Percentiles rank a stretch among this genome's conserved stretches.
Evolutionary conservation across 2,113 vertebrate genomes (phyloP).

Genomic region (Dolichallabes microphthalmus): DNA sequence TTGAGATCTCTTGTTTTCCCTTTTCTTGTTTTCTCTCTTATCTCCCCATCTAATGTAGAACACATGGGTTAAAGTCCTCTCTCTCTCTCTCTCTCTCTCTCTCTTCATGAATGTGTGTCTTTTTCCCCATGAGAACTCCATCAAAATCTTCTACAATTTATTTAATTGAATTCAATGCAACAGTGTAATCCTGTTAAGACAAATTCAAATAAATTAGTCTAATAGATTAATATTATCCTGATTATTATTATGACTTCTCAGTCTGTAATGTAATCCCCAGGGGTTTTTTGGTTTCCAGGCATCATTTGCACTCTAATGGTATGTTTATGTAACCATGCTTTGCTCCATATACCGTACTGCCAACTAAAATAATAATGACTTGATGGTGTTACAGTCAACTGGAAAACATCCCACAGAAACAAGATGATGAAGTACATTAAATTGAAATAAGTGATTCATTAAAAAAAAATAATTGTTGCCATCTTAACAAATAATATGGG

Average conservation of each 20-base stretch:
- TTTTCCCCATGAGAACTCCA: background rate
- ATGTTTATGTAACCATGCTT: conserved; percentile 26
- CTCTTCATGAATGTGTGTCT: background rate
- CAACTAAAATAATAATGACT: conserved; percentile 30
- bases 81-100: conserved; percentile 5
- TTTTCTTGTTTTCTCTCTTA: background rate
- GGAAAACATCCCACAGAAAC: background rate
- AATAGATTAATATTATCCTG: background rate
- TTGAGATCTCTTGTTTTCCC: background rate
- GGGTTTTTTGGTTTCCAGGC: background rate
- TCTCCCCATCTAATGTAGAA: background rate
- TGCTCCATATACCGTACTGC: conserved; percentile 32
- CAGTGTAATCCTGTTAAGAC: conserved; percentile 2
- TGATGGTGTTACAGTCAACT: background rate
- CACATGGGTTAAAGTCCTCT: background rate
- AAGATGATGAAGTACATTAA: background rate
- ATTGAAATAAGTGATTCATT: background rate
- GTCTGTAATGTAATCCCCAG: background rate
- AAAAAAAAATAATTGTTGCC: background rate
- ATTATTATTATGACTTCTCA: background rate
- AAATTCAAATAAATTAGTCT: background rate
- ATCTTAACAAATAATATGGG: background rate
- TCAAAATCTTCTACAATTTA: background rate
- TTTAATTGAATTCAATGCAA: conserved; percentile 4
- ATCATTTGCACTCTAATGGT: background rate